phyloP scores from a whole-genome alignment of 1,140 invertebrate genomes.

The Pseudomyrmex pallidus region DNA sequence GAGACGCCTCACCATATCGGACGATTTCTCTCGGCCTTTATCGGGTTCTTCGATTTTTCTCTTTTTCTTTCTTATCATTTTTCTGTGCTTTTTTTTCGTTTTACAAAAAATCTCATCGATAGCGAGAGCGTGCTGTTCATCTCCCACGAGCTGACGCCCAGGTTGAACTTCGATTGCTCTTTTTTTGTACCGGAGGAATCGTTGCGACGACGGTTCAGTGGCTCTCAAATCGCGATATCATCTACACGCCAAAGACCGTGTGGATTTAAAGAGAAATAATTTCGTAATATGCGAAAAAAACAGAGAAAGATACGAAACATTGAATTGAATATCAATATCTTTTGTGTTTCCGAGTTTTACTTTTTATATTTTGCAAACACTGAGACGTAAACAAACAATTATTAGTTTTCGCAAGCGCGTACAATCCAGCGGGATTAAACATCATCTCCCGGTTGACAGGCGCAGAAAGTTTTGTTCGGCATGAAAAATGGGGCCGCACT shows the following conservation, averaged over 20 bases:
- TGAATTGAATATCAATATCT: neutral
- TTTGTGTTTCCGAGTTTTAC: neutral
- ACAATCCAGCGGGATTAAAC: slow-evolving; percentile 12
- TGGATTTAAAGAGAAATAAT: no score
- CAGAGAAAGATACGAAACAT: no score
- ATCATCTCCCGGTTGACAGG: neutral
- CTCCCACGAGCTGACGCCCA: slow-evolving; percentile 14
- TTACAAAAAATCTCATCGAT: slow-evolving; percentile 57
- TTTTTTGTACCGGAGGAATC: slow-evolving; percentile 28
- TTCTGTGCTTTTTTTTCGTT: neutral
- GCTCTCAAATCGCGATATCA: neutral
- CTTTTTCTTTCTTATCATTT: slow-evolving; percentile 5
- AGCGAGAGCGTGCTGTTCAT: slow-evolving; percentile 36
- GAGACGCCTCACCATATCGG: slow-evolving; percentile 10
- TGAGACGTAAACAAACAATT: slow-evolving; percentile 17
- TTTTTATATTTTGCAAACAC: slow-evolving; percentile 14
- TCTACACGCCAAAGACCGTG: neutral
- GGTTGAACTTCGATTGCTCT: slow-evolving; percentile 46
- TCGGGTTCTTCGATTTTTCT: slow-evolving; percentile 32
- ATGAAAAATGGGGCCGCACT: slow-evolving; percentile 38
- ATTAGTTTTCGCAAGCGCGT: slow-evolving; percentile 11
- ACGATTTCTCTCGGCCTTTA: slow-evolving; percentile 36
- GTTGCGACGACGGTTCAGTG: slow-evolving; percentile 11
- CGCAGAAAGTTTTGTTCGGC: slow-evolving; percentile 27
- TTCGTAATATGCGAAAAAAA: no score